These are phyloP conservation scores for Halichoerus grypus DNA, from an alignment of 2,113 vertebrate species.

Conservation along the genomic window DNA sequence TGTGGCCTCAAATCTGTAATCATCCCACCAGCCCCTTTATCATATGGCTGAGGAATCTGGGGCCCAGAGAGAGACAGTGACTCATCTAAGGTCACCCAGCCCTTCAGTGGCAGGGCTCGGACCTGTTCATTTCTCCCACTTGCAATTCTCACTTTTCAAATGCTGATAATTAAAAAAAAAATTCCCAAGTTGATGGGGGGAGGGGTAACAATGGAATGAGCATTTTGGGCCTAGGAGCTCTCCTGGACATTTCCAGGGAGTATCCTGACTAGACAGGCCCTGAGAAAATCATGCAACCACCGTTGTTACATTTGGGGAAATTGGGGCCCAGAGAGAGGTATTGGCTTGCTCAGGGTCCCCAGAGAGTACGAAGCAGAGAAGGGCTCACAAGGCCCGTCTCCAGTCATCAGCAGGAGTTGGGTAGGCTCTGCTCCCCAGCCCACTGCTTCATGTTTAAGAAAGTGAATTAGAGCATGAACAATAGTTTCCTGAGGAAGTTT, in stretches of 20 bases:
- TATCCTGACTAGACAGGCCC: not conserved
- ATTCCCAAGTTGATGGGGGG: not conserved
- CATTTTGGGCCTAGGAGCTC: not conserved
- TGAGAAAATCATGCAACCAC: not conserved
- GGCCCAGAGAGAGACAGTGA: not conserved
- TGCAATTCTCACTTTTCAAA: not conserved
- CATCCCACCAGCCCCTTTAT: not conserved
- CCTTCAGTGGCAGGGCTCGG: not conserved
- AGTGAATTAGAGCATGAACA: not conserved
- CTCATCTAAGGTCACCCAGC: not conserved
- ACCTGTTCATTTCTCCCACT: not conserved
- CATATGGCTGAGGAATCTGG: not conserved
- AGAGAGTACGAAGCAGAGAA: not conserved
- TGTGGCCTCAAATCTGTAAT: not conserved
- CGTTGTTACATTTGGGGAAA: not conserved
- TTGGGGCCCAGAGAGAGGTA: not conserved
- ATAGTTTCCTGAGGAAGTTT: constrained; percentile 7
- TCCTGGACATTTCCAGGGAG: not conserved
- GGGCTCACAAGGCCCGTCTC: not conserved
- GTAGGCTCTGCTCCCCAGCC: not conserved
- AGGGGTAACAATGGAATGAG: not conserved
- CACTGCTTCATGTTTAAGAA: not conserved
- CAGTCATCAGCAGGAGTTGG: not conserved
- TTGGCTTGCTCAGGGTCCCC: not conserved
- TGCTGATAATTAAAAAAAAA: not conserved